Conservation (phyloP, 2,113 vertebrate species). For the Anoura caudifer region DNA sequence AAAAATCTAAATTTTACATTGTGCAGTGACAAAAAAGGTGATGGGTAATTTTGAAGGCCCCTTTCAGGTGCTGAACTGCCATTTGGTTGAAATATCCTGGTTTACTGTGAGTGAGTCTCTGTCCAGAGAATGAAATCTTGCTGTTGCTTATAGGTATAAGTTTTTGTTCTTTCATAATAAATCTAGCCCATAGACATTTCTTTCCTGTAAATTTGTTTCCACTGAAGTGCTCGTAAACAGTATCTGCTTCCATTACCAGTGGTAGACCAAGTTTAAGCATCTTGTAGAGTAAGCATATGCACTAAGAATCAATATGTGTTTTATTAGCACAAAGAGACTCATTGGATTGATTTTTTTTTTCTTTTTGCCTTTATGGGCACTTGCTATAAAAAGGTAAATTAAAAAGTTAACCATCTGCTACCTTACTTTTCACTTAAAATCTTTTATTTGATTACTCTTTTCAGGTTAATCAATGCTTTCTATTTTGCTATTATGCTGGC, state of each 20-base stretch:
- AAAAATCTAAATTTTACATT: conserved; percentile 47
- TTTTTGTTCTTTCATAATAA: conserved; percentile 76
- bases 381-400: conserved; percentile 77
- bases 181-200: conserved; percentile 71
- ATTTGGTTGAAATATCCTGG: conserved; percentile 39
- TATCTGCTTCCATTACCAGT: conserved; percentile 66
- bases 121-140: conserved; percentile 71
- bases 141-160: conserved; percentile 67
- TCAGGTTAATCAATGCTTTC: conserved; percentile 67
- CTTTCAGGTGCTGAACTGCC: conserved; percentile 33
- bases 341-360: conserved; percentile 69
- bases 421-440: conserved; percentile 71
- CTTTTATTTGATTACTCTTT: conserved; percentile 75
- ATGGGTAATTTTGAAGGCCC: conserved; percentile 37
- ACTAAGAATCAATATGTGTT: conserved; percentile 77
- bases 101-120: conserved; percentile 37
- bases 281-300: conserved; percentile 71
- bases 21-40: conserved; percentile 7
- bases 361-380: conserved; percentile 66
- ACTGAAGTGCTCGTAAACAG: conserved; percentile 64
- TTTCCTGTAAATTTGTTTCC: conserved; percentile 75
- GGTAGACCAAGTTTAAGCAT: conserved; percentile 52
- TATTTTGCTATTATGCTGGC: conserved; percentile 56
- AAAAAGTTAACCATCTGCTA: conserved; percentile 73
- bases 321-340: conserved; percentile 77